A percentile compares a stretch with the other conserved stretches of the same genome.
Conservation (phyloP, 2,797 vertebrate genomes). For the Tenualosa thibaudeaui region DNA sequence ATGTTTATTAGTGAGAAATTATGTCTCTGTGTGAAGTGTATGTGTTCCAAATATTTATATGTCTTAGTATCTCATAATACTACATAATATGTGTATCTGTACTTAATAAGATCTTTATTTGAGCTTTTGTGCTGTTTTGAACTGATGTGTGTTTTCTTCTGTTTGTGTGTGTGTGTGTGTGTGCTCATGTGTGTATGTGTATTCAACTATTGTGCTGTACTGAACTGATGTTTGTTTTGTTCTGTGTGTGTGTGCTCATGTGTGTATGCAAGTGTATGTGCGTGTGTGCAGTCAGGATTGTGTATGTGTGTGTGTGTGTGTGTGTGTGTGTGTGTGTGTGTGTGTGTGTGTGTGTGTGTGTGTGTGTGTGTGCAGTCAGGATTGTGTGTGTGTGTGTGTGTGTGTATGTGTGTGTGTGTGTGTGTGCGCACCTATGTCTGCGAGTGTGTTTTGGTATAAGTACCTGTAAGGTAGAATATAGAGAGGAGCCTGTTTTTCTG, state of each 20-base stretch:
- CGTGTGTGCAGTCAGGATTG: not conserved
- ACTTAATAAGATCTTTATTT: too few relatives aligned
- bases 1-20: not conserved
- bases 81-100: too few relatives aligned
- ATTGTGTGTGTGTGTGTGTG: not conserved
- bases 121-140: not conserved
- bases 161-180: not conserved
- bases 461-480: constrained; percentile 80
- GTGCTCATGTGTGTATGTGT: not conserved
- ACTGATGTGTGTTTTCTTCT: not conserved
- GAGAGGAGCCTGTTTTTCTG: constrained; percentile 77
- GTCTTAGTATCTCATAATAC: not conserved
- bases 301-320: not conserved
- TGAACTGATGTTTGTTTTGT: not conserved
- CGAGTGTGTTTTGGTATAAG: not conserved
- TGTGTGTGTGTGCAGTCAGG: not conserved
- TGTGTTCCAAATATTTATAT: not conserved
- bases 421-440: not conserved
- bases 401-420: not conserved
- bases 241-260: not conserved
- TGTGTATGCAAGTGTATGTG: not conserved
- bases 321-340: not conserved
- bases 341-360: not conserved
- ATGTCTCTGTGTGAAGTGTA: not conserved
- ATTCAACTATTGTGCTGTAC: not conserved